Evolutionary conservation across 2,888 invertebrate species (phyloP).

Genomic region (Plagodis pulveraria): DNA sequence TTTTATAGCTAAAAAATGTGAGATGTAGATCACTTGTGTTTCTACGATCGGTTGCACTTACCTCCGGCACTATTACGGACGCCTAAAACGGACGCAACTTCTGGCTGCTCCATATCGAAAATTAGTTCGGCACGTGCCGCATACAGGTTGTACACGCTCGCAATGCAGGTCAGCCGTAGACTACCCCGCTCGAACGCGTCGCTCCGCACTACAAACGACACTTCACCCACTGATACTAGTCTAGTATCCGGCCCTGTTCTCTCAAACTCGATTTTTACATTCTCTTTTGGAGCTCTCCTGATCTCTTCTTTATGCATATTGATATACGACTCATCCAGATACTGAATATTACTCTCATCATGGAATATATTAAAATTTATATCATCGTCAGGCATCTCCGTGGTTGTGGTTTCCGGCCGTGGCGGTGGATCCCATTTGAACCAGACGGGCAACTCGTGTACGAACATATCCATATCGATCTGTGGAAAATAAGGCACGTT

Average conservation of each 20-base stretch:
- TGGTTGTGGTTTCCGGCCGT: conserved; percentile 73
- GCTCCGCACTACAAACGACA: conserved; percentile 86
- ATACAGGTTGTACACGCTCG: conserved; percentile 88
- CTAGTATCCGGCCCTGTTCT: conserved; percentile 74
- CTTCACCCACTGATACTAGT: conserved; percentile 71
- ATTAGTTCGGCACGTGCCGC: conserved; percentile 86
- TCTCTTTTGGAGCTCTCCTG: conserved; percentile 71
- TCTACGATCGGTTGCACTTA: conserved; percentile 62
- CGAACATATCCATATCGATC: conserved; percentile 75
- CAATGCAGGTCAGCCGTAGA: conserved; percentile 87
- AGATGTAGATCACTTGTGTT: background rate
- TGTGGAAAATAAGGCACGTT: conserved; percentile 48
- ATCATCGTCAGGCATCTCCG: conserved; percentile 71
- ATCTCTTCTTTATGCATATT: conserved; percentile 79
- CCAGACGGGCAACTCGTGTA: conserved; percentile 72
- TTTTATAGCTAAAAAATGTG: too few relatives aligned
- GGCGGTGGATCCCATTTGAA: conserved; percentile 79
- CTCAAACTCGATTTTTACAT: conserved; percentile 64
- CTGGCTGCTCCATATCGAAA: conserved; percentile 90
- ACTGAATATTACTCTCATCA: conserved; percentile 76
- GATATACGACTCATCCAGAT: conserved; percentile 77
- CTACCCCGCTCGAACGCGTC: conserved; percentile 87
- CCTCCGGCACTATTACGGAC: conserved; percentile 86
- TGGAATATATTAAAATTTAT: conserved; percentile 74
- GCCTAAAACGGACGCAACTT: conserved; percentile 90